Percentiles rank a stretch among this genome's conserved stretches.
phyloP scores from a whole-genome alignment of 64 coral and sea anemone genomes.

The Orbicella faveolata region DNA sequence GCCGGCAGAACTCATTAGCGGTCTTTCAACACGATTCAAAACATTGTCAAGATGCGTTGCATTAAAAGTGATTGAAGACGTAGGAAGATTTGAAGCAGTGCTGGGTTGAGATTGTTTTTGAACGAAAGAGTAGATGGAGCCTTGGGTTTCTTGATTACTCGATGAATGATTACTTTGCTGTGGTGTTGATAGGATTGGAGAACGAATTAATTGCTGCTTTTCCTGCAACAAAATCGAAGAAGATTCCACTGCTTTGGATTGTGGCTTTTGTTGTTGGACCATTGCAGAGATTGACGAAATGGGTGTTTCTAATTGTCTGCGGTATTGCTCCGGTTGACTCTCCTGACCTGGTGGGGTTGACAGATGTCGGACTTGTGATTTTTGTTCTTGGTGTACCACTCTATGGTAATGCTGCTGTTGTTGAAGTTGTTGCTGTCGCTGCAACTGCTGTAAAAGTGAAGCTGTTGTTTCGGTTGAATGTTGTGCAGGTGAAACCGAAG shows the following conservation, averaged over 20 bases:
- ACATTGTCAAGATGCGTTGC: not conserved
- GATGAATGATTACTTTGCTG: not conserved
- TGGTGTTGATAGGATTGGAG: not conserved
- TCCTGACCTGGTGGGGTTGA: not conserved
- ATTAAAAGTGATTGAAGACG: not conserved
- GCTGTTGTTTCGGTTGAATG: conserved; percentile 5
- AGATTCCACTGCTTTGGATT: not conserved
- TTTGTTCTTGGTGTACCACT: not conserved
- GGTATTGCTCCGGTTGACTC: not conserved
- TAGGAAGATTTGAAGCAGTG: not conserved
- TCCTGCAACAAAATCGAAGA: not conserved
- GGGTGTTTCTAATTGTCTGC: not conserved
- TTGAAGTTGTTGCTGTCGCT: conserved; percentile 15
- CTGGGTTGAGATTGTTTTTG: not conserved
- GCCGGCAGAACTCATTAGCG: not conserved
- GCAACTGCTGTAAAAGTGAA: conserved; percentile 36
- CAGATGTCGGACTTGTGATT: not conserved
- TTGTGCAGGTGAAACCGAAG: not conserved
- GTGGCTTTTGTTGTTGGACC: not conserved
- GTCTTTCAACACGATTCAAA: not conserved
- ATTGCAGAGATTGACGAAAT: not conserved
- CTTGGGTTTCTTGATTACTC: not conserved
- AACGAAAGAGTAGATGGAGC: not conserved
- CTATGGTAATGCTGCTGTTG: conserved; percentile 7
- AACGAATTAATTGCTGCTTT: not conserved